Evolutionary conservation across 2,797 vertebrate genomes (phyloP), one percentile per base, ranked within the genome.

Genomic region (Onychomys torridus): DNA sequence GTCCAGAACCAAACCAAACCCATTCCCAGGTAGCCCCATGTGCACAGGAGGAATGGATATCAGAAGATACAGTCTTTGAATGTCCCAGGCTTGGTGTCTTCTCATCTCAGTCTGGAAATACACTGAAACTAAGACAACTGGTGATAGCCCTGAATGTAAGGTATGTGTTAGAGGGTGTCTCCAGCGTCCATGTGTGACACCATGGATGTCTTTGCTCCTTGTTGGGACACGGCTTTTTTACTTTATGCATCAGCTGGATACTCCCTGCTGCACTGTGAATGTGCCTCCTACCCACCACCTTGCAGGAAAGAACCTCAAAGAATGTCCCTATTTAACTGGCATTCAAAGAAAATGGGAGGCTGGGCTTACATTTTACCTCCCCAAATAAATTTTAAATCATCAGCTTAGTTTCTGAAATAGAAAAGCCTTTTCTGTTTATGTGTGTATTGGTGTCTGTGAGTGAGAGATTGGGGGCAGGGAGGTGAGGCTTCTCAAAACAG

Each of bases 81-180:
- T 3, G 17, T 2, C 52, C 43, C 2, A 79, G 61, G 52, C 14
- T 8, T 14, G 2, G 71, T 6, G n/a, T 12, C 59, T 27, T 1
- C 55, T 43, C 25, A 7, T 14, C 0, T 34, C 2, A 0, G 1
- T 43, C 3, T 52, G 0, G 34, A 61, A 37, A 2, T 32, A 0
- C 0, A 46, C 61, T 0, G 0, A 23, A 43, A 49, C 13, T 0
- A 0, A 34, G 76, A 21, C 19, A 6, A 23, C 0, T 11, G 9
- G 85, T 21, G 21, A 40, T 0, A 43, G 29, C 7, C 6, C 23
- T 7, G 49, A 32, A 55, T 0, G 52, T 2, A 3, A 2, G 27
- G 25, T 0, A 1, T 0, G 65, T 59, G 65, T 46, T 21, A 1
- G 6, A 9, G 85, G 0, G 43, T 9, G 37, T 27, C n/a, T 46